Conservation (phyloP, 1,140 invertebrate species). For the Tetramorium parvispinum region DNA sequence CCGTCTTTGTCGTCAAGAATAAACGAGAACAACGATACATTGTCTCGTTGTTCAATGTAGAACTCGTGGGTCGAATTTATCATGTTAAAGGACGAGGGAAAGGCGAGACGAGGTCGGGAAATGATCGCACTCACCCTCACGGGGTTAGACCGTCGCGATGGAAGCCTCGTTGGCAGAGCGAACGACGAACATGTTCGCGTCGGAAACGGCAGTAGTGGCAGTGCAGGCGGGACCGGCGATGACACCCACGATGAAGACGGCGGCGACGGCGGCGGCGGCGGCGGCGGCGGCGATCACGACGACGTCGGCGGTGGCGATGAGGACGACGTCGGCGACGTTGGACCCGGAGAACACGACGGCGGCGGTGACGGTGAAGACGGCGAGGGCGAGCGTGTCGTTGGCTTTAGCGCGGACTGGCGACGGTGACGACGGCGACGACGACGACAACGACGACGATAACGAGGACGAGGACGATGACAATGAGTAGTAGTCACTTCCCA, state of each 20-base stretch:
- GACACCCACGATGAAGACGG: not conserved
- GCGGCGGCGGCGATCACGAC: not conserved
- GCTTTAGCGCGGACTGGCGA: constrained; percentile 22
- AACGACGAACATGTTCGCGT: constrained; percentile 48
- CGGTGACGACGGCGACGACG: constrained; percentile 8
- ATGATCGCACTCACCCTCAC: constrained; percentile 62
- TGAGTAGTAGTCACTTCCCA: constrained; percentile 62
- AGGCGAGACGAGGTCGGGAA: not conserved
- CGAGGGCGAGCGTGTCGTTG: constrained; percentile 3
- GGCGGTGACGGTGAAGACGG: not conserved
- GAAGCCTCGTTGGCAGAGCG: constrained; percentile 66
- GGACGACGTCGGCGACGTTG: not conserved
- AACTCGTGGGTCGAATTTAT: not conserved
- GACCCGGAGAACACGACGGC: not conserved
- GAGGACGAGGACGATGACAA: constrained; percentile 21
- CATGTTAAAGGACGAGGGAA: too few species aligned
- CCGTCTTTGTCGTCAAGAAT: not conserved
- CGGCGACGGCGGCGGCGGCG: not conserved
- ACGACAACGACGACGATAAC: not conserved
- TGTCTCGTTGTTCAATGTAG: not conserved
- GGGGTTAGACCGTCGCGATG: constrained; percentile 65
- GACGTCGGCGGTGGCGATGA: not conserved
- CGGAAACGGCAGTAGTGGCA: constrained; percentile 72
- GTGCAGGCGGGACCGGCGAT: constrained; percentile 58
- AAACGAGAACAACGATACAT: not conserved